These are phyloP conservation scores for Drosophila subpulchrella DNA, from an alignment of 1,140 invertebrate genomes.

Conservation along the genomic window DNA sequence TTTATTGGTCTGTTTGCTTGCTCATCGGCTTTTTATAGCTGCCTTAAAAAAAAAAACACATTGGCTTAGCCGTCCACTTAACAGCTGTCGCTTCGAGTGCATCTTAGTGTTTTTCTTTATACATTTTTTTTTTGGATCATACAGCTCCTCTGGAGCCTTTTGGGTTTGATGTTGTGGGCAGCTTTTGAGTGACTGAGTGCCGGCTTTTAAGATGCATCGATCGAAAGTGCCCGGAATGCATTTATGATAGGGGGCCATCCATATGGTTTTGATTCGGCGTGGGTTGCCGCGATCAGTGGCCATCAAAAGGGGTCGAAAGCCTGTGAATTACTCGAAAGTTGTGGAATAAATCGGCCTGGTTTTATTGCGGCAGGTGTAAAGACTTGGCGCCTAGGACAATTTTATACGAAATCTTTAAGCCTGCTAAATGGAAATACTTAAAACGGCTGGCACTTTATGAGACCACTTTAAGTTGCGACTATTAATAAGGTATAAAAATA, in stretches of 20 bases:
- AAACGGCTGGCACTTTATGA: not conserved
- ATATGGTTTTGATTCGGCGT: conserved; percentile 28
- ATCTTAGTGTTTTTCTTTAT: conserved; percentile 5
- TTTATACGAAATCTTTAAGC: not conserved
- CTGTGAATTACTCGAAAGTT: conserved; percentile 25
- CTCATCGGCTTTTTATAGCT: conserved; percentile 45
- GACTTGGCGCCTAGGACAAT: not conserved
- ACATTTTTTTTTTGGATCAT: not conserved
- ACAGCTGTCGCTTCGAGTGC: conserved; percentile 60
- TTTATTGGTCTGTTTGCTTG: conserved; percentile 75
- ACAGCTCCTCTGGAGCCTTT: conserved; percentile 27
- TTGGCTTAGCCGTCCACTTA: conserved; percentile 74
- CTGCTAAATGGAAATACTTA: not conserved
- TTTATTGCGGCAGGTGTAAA: conserved; percentile 2
- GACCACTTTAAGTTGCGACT: not conserved
- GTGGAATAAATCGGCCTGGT: not conserved
- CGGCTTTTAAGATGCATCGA: conserved; percentile 49
- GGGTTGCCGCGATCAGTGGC: conserved; percentile 19
- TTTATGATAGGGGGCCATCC: conserved; percentile 40
- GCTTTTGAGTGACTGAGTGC: conserved; percentile 32
- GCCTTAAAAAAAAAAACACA: conserved; percentile 44
- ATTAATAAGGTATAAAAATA: not conserved
- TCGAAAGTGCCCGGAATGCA: conserved; percentile 52
- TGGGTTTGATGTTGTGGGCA: conserved; percentile 36
- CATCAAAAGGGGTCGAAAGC: conserved; percentile 4